Evolutionary conservation across 2,888 invertebrate genomes (phyloP), one percentile per base, ranked within the genome.

Genomic region (Oscheius sp.): DNA sequence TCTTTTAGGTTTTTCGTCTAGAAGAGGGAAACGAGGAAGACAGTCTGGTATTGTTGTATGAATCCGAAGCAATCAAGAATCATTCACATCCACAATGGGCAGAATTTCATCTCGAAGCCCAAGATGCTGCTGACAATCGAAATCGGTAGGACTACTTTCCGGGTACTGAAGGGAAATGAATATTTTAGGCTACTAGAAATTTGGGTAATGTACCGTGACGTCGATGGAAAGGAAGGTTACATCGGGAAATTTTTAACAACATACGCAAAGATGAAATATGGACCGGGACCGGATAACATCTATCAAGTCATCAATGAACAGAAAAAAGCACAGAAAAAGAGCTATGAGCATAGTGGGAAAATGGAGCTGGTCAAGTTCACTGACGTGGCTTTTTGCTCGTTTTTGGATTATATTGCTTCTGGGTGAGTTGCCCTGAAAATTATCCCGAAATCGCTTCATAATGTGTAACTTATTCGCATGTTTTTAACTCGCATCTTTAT

Each of bases 301-400:
- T 83, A 83, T 68, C 79, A 78, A 52, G 77, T 83, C 0, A 76
- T 83, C 5, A 83, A 81, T 66, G 83, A 83, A 52, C 71, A 72
- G n/a, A 83, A 83, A 69, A 83, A 83, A 53, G 72, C 73, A 18
- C 76, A 77, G 72, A 83, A 83, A 69, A 79, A 80, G 74, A 79
- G 74, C 52, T 83, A 83, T 64, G 83, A 83, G 46, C 76, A 79
- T 69, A 81, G 84, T 56, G 87, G 87, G 25, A 80, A 80, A 27
- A 82, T 87, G 75, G 87, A 87, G 59, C 71, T 87, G 27, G 79
- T 84, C 66, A 82, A 83, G 61, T 85, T 83, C 69, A 84, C 83
- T 9, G 86, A 86, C 61, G 87, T 86, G 25, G 79, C 83, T 13
- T 79, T 86, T 56, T 85, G 82, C 45, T 85, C 85, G 1, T 87